Percentiles rank a stretch among this genome's conserved stretches.
Evolutionary conservation across 2,888 invertebrate species (phyloP).

Genomic region (Cheilosia vulpina): DNA sequence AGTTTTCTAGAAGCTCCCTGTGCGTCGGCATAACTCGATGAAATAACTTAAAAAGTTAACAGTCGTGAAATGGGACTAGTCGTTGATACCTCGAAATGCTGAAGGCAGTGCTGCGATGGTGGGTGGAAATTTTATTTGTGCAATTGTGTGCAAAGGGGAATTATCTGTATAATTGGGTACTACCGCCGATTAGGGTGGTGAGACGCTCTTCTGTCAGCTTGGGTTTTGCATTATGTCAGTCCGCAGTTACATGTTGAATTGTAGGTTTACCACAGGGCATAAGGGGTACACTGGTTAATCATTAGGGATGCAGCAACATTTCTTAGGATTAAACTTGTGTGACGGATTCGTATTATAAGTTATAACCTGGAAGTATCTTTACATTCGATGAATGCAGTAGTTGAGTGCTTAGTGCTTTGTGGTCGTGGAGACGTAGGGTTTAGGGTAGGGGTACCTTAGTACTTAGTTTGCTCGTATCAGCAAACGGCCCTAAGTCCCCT

Average conservation of each 20-base stretch:
- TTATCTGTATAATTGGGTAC: constrained; percentile 3
- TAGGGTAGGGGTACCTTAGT: no score
- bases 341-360: no score
- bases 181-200: neutral
- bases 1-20: constrained; percentile 19
- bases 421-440: no score
- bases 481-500: no score
- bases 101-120: neutral
- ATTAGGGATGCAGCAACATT: no score
- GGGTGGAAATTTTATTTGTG: neutral
- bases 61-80: neutral
- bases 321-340: no score
- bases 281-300: no score
- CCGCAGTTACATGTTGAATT: neutral
- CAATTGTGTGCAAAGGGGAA: neutral
- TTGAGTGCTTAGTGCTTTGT: no score
- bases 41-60: constrained; percentile 27
- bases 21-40: constrained; percentile 10
- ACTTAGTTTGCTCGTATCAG: no score
- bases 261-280: neutral
- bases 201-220: neutral
- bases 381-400: no score
- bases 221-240: neutral
- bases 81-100: neutral
- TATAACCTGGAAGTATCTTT: no score